A percentile compares a stretch with the other conserved stretches of the same genome.
Evolutionary conservation across 2,113 vertebrate species (phyloP).

Genomic region (Trogon melanurus): DNA sequence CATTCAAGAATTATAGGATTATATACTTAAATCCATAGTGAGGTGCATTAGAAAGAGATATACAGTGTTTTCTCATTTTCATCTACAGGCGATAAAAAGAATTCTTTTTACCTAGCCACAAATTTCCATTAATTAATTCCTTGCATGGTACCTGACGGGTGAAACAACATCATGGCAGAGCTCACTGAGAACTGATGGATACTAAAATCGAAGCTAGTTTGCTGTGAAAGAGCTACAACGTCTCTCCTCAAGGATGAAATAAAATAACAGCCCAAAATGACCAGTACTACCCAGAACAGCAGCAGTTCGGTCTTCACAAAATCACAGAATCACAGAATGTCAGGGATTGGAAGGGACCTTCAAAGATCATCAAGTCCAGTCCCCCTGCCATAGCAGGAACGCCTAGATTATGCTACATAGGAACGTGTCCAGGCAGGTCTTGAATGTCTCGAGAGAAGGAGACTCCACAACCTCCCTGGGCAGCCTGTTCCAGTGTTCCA

Average conservation of each 20-base stretch:
- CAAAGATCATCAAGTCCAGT: too few relatives aligned
- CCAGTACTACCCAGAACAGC: not conserved
- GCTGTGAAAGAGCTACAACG: not conserved
- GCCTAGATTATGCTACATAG: too few relatives aligned
- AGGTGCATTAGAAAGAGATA: conserved; percentile 2
- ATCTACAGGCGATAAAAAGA: not conserved
- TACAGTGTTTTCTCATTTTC: conserved; percentile 27
- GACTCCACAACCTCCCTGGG: too few relatives aligned
- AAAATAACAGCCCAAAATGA: not conserved
- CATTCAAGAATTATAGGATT: conserved; percentile 33
- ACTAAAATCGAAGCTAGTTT: not conserved
- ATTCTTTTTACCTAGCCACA: not conserved
- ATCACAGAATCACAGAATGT: too few relatives aligned
- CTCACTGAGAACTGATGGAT: not conserved
- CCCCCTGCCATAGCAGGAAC: too few relatives aligned
- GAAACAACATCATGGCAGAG: not conserved
- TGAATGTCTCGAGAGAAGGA: too few relatives aligned
- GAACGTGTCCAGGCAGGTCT: too few relatives aligned
- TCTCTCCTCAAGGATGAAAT: not conserved
- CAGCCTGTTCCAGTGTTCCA: too few relatives aligned
- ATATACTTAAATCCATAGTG: not conserved
- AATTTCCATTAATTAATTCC: conserved; percentile 28
- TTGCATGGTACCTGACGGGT: not conserved
- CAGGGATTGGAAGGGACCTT: too few relatives aligned
- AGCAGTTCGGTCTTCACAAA: not conserved